Percentiles rank a stretch among this genome's conserved stretches.
phyloP scores from a whole-genome alignment of 2,888 invertebrate genomes.

The Phyto melanocephala region DNA sequence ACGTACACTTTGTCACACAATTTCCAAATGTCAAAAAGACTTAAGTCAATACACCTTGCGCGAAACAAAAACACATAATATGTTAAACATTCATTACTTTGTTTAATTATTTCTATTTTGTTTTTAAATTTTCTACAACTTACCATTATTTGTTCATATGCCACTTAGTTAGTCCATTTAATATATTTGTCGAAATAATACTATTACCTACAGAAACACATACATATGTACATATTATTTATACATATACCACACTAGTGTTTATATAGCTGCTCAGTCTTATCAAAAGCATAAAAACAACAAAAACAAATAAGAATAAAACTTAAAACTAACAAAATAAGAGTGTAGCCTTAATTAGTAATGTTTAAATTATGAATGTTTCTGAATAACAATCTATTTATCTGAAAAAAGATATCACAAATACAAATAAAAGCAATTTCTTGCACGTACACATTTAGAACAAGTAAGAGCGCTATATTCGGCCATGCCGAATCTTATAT shows the following conservation, averaged over 20 bases:
- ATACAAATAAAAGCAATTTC: not conserved
- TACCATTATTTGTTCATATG: slow-evolving; percentile 26
- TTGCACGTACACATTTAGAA: not conserved
- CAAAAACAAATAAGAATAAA: slow-evolving; percentile 33
- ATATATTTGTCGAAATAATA: slow-evolving; percentile 12
- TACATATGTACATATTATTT: slow-evolving; percentile 26
- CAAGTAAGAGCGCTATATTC: no score
- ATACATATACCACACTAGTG: slow-evolving; percentile 3
- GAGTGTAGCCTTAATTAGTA: slow-evolving; percentile 34
- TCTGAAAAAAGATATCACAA: not conserved
- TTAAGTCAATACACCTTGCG: slow-evolving; percentile 37
- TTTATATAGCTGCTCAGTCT: slow-evolving; percentile 61
- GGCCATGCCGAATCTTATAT: no score
- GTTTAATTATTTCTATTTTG: slow-evolving; percentile 29
- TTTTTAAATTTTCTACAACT: slow-evolving; percentile 6
- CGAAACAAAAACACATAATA: not conserved
- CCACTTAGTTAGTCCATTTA: slow-evolving; percentile 31
- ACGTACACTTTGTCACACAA: not conserved
- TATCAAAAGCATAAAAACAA: slow-evolving; percentile 45
- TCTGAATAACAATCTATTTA: slow-evolving; percentile 9
- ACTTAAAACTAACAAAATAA: slow-evolving; percentile 1
- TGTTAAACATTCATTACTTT: no score
- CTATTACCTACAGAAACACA: not conserved
- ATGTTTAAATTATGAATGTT: slow-evolving; percentile 26
- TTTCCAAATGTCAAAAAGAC: slow-evolving; percentile 15